phyloP scores from a whole-genome alignment of 2,113 vertebrate species.

The Melanerpes formicivorus region DNA sequence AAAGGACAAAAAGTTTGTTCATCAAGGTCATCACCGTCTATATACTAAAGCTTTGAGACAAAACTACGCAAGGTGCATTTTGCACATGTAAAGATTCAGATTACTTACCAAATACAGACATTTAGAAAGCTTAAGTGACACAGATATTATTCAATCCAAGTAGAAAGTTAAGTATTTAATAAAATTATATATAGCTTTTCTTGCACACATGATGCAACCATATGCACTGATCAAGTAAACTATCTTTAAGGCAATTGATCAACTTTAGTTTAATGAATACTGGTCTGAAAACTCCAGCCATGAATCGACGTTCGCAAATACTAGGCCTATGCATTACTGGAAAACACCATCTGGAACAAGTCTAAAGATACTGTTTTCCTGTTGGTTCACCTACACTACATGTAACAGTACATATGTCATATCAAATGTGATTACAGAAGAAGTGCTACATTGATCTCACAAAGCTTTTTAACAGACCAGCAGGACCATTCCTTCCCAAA shows the following conservation, averaged over 20 bases:
- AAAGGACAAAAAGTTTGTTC: neutral
- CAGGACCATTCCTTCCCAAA: neutral
- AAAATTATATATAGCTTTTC: neutral
- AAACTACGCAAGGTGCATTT: neutral
- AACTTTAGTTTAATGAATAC: neutral
- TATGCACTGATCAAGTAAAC: neutral
- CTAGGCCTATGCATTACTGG: neutral
- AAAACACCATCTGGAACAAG: neutral
- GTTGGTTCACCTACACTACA: neutral
- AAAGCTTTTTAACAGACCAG: neutral
- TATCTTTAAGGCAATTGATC: neutral
- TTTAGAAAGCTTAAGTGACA: neutral
- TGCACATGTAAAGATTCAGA: neutral
- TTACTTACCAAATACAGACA: neutral
- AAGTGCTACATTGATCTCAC: neutral
- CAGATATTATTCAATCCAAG: neutral
- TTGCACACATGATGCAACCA: accelerated
- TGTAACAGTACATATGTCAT: neutral
- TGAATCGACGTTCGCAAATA: neutral
- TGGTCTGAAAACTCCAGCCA: neutral
- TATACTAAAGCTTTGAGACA: neutral
- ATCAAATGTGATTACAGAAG: neutral
- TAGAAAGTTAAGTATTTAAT: neutral
- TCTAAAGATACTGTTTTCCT: neutral
- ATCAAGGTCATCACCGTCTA: neutral